Evolutionary conservation across 2,113 vertebrate genomes (phyloP).

Genomic region (Coptodon bakossiorum): DNA sequence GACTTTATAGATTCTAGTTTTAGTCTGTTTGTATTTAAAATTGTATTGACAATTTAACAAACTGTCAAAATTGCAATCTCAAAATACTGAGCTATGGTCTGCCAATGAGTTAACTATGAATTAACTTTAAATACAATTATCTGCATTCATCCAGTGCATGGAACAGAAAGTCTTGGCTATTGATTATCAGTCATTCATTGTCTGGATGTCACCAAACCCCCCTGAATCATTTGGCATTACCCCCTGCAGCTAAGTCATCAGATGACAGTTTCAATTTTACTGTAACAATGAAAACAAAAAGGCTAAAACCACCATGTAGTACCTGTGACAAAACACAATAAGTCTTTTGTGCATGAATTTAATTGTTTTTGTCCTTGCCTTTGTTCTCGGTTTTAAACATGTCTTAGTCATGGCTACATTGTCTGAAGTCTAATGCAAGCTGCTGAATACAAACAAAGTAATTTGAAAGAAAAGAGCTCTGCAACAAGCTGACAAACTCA

Average conservation of each 20-base stretch:
- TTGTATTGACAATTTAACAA: not conserved
- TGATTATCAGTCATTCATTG: not conserved
- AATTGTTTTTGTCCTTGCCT: not conserved
- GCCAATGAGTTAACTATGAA: not conserved
- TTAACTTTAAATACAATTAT: not conserved
- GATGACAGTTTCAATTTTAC: not conserved
- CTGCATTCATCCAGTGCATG: not conserved
- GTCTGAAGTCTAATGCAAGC: not conserved
- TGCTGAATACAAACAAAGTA: not conserved
- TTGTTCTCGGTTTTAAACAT: not conserved
- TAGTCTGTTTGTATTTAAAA: not conserved
- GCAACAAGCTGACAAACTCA: not conserved
- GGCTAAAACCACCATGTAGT: accelerated
- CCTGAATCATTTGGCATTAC: not conserved
- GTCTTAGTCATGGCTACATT: not conserved
- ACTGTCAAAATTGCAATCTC: not conserved
- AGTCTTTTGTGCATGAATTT: not conserved
- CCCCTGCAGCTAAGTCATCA: not conserved
- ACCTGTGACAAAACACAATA: not conserved
- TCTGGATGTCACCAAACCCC: not conserved
- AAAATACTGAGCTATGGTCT: not conserved
- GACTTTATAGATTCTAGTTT: not conserved
- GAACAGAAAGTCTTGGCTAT: not conserved
- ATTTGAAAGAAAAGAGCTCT: not conserved
- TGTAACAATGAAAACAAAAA: not conserved